Base-by-base conservation (phyloP, 1,140 invertebrate genomes). In the Latrodectus geometricus region DNA sequence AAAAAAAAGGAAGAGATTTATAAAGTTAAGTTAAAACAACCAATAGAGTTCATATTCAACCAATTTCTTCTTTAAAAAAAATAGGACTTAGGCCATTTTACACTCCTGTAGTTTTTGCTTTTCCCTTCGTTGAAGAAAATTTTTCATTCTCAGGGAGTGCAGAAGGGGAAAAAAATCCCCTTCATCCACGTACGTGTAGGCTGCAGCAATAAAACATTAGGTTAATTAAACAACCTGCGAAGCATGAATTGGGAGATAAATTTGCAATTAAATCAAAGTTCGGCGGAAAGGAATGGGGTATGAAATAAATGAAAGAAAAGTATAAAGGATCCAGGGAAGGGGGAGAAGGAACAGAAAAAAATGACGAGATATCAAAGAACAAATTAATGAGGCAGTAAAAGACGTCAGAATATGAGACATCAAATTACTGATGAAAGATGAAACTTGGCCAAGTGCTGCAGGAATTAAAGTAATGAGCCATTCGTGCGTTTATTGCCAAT, bases 381-480 rank as follows among this genome's bases (percentile, higher is more conserved):
- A 61, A 61, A 61, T 61, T 61, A 61, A 61, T 61, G 54, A 61
- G 54, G 11, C 54, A 61, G 17, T 11, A 14, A 61, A 61, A 61
- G 54, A 17, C 54, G 11, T 61, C 17, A 17, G 17, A 61, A 61
- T 61, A 61, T 61, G 54, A 61, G 54, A 61, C 54, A 17, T 61
- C 54, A 61, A 61, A 61, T 61, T 61, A 61, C 54, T 61, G 54
- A 61, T 61, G 54, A 61, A 61, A 61, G 54, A 61, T 61, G 54
- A 61, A 61, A 61, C 54, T 11, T 8, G 17, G 54, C 17, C 17
- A 11, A 61, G 54, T 61, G 54, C 54, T 61, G 11, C 11, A 61
- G 54, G 54, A 61, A 61, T 61, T 61, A 61, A 61, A 61, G 54
- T 61, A 61, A 61, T 61, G 54, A 61, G 2, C 54, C 54, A 14